Evolutionary conservation across 2,888 invertebrate species (phyloP).

Genomic region (Agriopis marginaria): DNA sequence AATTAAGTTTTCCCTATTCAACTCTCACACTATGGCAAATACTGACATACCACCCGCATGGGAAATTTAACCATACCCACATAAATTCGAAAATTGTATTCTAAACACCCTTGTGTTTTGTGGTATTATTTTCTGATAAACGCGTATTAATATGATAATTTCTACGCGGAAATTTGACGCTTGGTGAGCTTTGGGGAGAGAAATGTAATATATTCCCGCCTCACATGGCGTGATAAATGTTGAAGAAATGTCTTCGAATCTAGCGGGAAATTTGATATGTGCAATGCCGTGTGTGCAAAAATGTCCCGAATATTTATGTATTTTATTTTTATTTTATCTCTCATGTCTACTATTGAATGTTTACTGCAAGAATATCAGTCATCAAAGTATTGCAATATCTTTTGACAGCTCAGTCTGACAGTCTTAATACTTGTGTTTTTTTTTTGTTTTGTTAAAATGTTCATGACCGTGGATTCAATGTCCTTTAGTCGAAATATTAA

Average conservation of each 20-base stretch:
- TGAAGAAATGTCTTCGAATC: background rate
- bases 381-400: too few relatives aligned
- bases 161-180: slow-evolving; percentile 17
- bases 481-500: too few relatives aligned
- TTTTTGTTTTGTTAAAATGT: too few relatives aligned
- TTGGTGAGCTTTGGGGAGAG: background rate
- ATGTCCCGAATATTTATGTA: too few relatives aligned
- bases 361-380: too few relatives aligned
- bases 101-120: slow-evolving; percentile 42
- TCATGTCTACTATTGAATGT: too few relatives aligned
- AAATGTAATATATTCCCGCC: slow-evolving; percentile 2
- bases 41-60: too few relatives aligned
- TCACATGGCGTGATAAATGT: slow-evolving; percentile 11
- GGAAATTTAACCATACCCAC: slow-evolving; percentile 28
- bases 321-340: too few relatives aligned
- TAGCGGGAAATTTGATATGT: background rate
- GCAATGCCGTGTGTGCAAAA: too few relatives aligned
- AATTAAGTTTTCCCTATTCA: background rate
- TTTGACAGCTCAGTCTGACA: too few relatives aligned
- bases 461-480: too few relatives aligned
- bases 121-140: slow-evolving; percentile 30
- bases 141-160: slow-evolving; percentile 31
- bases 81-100: slow-evolving; percentile 53
- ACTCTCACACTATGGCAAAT: background rate
- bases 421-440: too few relatives aligned